Conservation (phyloP, 2,797 vertebrate species). For the Argyrosomus regius region DNA sequence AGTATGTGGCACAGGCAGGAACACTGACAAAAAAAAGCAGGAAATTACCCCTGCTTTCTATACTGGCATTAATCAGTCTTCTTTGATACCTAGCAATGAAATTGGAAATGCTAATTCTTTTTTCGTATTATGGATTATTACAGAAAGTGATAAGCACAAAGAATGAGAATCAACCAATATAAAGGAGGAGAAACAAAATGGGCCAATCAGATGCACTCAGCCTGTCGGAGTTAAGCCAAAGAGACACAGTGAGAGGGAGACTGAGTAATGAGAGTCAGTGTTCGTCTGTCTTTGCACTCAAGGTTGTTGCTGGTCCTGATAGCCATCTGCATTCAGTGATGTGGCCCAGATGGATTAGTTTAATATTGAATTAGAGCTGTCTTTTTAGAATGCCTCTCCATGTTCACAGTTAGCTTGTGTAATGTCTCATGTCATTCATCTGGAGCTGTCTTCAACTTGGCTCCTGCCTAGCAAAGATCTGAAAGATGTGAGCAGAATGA, state of each 20-base stretch:
- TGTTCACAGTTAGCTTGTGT: conserved; percentile 62
- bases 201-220: conserved; percentile 45
- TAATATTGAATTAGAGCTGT: conserved; percentile 82
- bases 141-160: conserved; percentile 21
- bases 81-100: conserved; percentile 37
- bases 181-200: conserved; percentile 25
- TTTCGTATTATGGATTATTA: conserved; percentile 41
- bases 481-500: conserved; percentile 6
- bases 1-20: conserved; percentile 19
- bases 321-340: conserved; percentile 75
- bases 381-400: conserved; percentile 64
- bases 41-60: conserved; percentile 24
- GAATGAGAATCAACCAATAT: conserved; percentile 21
- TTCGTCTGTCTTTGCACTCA: conserved; percentile 71
- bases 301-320: conserved; percentile 77
- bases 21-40: conserved; percentile 16
- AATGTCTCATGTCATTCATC: conserved; percentile 67
- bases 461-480: conserved; percentile 17
- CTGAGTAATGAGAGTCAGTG: conserved; percentile 64
- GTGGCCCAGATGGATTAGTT: conserved; percentile 81
- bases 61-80: conserved; percentile 14
- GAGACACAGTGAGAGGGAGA: conserved; percentile 33
- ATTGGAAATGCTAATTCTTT: conserved; percentile 41
- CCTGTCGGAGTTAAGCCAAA: conserved; percentile 43
- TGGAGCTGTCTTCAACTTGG: conserved; percentile 27